A percentile compares a stretch with the other conserved stretches of the same genome.
These are phyloP conservation scores for Potamarius usumacintae DNA, from an alignment of 2,113 vertebrate species.

Conservation along the genomic window DNA sequence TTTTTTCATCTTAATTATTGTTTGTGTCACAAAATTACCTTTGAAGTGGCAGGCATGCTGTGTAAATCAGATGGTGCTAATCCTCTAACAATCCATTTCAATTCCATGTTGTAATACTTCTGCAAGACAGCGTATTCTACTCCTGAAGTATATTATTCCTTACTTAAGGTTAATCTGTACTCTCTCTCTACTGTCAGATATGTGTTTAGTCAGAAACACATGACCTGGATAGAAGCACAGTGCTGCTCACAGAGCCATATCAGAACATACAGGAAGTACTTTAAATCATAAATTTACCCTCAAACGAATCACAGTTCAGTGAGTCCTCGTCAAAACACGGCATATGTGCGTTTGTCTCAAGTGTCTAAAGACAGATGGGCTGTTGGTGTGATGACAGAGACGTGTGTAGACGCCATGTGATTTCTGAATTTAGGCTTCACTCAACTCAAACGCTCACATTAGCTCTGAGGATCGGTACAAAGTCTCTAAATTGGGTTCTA, in stretches of 20 bases:
- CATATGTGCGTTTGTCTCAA: not conserved
- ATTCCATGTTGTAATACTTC: too few relatives aligned
- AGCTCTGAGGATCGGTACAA: not conserved
- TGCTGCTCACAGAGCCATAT: not conserved
- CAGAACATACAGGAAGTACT: not conserved
- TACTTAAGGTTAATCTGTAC: not conserved
- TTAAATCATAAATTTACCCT: not conserved
- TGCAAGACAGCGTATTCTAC: too few relatives aligned
- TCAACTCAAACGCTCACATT: not conserved
- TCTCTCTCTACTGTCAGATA: not conserved
- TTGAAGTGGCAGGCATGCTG: too few relatives aligned
- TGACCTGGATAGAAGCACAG: not conserved
- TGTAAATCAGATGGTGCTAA: too few relatives aligned
- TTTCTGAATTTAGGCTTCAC: not conserved
- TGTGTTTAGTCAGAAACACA: not conserved
- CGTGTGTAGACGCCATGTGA: not conserved
- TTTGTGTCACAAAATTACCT: too few relatives aligned
- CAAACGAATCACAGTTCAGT: not conserved
- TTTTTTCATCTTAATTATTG: too few relatives aligned
- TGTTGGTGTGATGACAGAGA: constrained; percentile 6
- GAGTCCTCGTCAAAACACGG: constrained; percentile 8
- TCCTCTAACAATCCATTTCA: too few relatives aligned
- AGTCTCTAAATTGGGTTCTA: not conserved
- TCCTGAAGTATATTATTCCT: not conserved
- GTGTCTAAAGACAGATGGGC: constrained; percentile 30